These are phyloP conservation scores for Anableps anableps DNA, from an alignment of 2,797 vertebrate species.

Conservation along the genomic window DNA sequence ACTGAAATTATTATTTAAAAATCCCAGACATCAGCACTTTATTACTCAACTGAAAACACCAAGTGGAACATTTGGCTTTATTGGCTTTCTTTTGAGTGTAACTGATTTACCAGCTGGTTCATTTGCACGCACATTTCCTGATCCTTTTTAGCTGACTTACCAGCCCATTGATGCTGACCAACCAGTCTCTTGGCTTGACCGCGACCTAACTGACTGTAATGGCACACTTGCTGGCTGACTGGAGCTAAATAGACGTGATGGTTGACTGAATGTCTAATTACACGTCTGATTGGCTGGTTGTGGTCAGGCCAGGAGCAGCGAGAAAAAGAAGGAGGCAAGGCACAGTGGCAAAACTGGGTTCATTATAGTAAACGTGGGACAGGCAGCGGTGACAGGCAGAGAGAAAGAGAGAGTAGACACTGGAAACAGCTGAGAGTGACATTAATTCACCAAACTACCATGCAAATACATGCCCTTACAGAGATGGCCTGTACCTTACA, in stretches of 20 bases:
- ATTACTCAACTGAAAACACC: neutral
- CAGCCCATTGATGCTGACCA: conserved; percentile 29
- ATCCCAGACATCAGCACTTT: neutral
- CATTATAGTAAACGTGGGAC: conserved; percentile 70
- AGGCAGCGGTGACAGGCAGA: conserved; percentile 63
- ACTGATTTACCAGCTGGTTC: conserved; percentile 3
- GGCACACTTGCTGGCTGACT: conserved; percentile 22
- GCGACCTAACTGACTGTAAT: conserved; percentile 31
- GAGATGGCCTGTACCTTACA: conserved; percentile 44
- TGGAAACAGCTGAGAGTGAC: conserved; percentile 71
- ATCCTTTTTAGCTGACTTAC: conserved; percentile 23
- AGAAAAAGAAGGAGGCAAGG: conserved; percentile 17
- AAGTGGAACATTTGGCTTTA: neutral
- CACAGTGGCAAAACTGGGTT: conserved; percentile 65
- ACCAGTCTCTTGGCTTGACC: conserved; percentile 35
- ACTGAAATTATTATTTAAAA: conserved; percentile 3
- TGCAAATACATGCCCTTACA: conserved; percentile 70
- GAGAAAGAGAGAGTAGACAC: conserved; percentile 57
- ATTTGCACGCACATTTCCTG: neutral
- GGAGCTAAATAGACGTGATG: conserved; percentile 29
- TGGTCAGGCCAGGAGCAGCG: conserved; percentile 37
- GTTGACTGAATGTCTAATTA: conserved; percentile 56
- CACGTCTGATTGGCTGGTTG: conserved; percentile 48
- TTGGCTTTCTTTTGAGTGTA: neutral
- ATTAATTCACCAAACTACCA: conserved; percentile 54